Evolutionary conservation across 2,113 vertebrate species (phyloP), one percentile per base, ranked within the genome.

Genomic region (Mastomys natalensis): DNA sequence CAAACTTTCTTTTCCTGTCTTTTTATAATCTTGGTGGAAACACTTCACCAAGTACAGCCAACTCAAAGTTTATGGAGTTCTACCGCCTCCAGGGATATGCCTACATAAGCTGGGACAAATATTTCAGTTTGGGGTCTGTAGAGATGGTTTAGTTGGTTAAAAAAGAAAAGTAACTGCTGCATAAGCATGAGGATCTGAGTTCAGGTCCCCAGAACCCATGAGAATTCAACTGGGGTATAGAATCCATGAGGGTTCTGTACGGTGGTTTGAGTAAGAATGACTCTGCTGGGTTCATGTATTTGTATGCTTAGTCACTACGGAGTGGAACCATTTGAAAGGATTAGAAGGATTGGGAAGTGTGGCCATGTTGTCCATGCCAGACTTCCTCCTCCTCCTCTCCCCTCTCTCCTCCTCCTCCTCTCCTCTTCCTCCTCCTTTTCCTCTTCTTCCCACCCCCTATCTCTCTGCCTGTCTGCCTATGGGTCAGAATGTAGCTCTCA

Each of bases 361-460:
- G 72, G 72, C 72, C 72, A 40, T 43, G 0, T 73, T 22, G n/a
- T 37, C 21, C 72, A 73, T 40, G 17, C n/a, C n/a, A 40, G 70
- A 17, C 16, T 6, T 15, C 13, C 12, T 6, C 7, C 17, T 1
- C 7, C 17, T 2, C 37, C 5, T 6, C 45, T 6, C 45, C 45
- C 45, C 4, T 9, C 26, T 1, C 3, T 9, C 24, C 26, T 3
- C 24, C 64, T 11, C 31, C 29, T 1, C 12, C 5, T 15, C 11
- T 12, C 64, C 3, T 19, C 19, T 19, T 60, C 64, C 1, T 0
- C 4, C 26, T 13, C 68, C 9, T 0, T 3, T 13, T 16, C 66
- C 15, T 5, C 15, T 5, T 9, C 62, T 8, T 17, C 4, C 26
- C 9, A 1, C 3, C 8, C 24, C 26, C 62, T 29, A 26, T 29